phyloP scores from a whole-genome alignment of 2,888 invertebrate species.

The Microctonus aethiopoides region DNA sequence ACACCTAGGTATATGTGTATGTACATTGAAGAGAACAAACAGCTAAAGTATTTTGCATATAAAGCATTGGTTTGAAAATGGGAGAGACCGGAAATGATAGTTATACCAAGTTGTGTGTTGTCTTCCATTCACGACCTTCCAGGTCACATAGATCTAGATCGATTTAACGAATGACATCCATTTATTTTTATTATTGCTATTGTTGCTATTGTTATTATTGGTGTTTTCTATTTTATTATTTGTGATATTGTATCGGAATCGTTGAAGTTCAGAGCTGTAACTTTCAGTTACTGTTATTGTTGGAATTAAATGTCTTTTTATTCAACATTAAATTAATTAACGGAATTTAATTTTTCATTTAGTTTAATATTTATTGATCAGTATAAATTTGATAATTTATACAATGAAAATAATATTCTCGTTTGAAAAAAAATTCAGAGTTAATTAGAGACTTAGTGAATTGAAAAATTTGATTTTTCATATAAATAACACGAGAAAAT shows the following conservation, averaged over 20 bases:
- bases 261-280: too few species aligned
- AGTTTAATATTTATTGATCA: too few species aligned
- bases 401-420: too few species aligned
- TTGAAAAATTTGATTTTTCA: too few species aligned
- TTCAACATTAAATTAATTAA: not conserved
- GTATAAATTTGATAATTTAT: too few species aligned
- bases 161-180: constrained; percentile 2
- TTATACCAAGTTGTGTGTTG: not conserved
- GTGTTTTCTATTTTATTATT: not conserved
- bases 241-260: too few species aligned
- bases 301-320: not conserved
- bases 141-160: constrained; percentile 19
- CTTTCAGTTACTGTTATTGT: too few species aligned
- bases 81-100: constrained; percentile 24
- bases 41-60: constrained; percentile 31
- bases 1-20: not conserved
- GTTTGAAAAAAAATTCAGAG: too few species aligned
- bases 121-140: constrained; percentile 19
- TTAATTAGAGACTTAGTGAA: too few species aligned
- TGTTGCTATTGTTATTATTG: not conserved
- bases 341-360: too few species aligned
- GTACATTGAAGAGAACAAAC: constrained; percentile 14
- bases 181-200: not conserved
- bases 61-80: constrained; percentile 8
- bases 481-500: too few species aligned